Evolutionary conservation across 2,888 invertebrate genomes (phyloP).

Genomic region (Acronicta leporina): DNA sequence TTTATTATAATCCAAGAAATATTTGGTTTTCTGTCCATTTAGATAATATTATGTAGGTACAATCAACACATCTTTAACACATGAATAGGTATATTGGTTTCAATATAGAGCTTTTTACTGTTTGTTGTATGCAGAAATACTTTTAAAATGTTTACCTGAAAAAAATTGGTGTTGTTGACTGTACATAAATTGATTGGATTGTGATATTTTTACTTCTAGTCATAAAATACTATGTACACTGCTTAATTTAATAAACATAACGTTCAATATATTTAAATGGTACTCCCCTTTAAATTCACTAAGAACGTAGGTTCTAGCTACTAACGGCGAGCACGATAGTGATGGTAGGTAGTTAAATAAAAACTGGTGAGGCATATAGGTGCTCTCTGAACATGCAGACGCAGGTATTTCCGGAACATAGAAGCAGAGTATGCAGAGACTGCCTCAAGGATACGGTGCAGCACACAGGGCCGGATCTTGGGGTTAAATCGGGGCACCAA

Average conservation of each 20-base stretch:
- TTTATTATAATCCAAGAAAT: conserved; percentile 28
- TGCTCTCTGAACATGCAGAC: too few relatives aligned
- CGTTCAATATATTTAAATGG: conserved; percentile 41
- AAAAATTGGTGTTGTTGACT: conserved; percentile 52
- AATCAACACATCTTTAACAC: conserved; percentile 37
- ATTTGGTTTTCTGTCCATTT: conserved; percentile 3
- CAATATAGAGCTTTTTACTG: conserved; percentile 20
- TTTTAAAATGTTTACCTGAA: conserved; percentile 23
- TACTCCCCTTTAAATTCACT: too few relatives aligned
- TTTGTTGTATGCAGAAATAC: conserved; percentile 29
- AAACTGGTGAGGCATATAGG: too few relatives aligned
- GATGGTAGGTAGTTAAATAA: too few relatives aligned
- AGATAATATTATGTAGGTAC: conserved; percentile 25
- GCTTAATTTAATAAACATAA: conserved; percentile 61
- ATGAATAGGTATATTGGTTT: conserved; percentile 21
- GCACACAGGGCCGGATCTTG: too few relatives aligned
- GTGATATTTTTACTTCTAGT: conserved; percentile 76
- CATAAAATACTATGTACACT: conserved; percentile 58
- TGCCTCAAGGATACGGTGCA: too few relatives aligned
- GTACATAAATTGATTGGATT: conserved; percentile 66
- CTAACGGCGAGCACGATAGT: too few relatives aligned
- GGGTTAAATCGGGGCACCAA: too few relatives aligned
- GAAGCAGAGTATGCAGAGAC: too few relatives aligned
- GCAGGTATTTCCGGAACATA: too few relatives aligned
- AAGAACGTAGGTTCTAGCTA: too few relatives aligned